Conservation (phyloP, 2,888 invertebrate genomes). For the Eupeodes latifasciatus region DNA sequence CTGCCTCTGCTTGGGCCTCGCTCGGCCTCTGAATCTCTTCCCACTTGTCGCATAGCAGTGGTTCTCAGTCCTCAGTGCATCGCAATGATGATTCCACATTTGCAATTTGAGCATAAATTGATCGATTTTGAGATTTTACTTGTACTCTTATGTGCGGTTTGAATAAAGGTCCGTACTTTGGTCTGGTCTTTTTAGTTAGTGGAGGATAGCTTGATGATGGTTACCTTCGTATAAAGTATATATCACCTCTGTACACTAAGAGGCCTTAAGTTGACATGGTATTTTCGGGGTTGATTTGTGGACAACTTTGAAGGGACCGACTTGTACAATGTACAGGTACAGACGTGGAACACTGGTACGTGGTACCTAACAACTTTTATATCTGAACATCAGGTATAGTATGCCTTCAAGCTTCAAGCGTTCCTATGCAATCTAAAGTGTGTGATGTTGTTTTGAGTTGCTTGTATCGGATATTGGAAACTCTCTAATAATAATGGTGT, state of each 20-base stretch:
- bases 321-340: too few species aligned
- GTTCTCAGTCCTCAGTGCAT: background rate
- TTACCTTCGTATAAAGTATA: background rate
- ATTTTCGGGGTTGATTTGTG: constrained; percentile 51
- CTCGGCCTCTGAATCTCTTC: constrained; percentile 5
- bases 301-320: constrained; percentile 31
- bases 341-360: background rate
- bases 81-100: constrained; percentile 56
- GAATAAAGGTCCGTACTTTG: background rate
- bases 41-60: constrained; percentile 54
- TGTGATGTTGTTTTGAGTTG: constrained; percentile 7
- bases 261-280: constrained; percentile 44
- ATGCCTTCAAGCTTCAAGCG: too few species aligned
- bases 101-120: constrained; percentile 58
- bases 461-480: constrained; percentile 17
- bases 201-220: background rate
- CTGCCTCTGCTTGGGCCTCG: too few species aligned
- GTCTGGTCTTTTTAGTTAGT: background rate
- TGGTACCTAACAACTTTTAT: too few species aligned
- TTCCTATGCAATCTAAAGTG: background rate
- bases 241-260: constrained; percentile 11
- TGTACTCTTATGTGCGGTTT: constrained; percentile 7
- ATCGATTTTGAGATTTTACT: constrained; percentile 53
- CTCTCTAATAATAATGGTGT: background rate
- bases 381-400: too few species aligned